Evolutionary conservation across 2,113 vertebrate species (phyloP).

Genomic region (Picathartes gymnocephalus): DNA sequence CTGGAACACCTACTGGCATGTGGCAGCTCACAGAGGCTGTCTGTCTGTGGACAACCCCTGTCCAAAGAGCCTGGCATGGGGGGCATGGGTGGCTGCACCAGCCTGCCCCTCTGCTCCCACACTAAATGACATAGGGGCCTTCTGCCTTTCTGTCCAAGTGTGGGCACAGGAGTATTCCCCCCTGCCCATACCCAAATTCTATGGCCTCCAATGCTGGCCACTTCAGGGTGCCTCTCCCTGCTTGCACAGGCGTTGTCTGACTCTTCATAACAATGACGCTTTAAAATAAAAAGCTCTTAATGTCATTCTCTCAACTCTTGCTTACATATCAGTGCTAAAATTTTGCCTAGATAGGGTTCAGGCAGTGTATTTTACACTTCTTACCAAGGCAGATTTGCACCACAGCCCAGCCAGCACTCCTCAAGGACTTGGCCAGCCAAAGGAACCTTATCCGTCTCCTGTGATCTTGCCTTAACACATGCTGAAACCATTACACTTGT

Average conservation of each 20-base stretch:
- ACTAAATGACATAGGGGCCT: rapidly evolving
- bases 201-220: rapidly evolving
- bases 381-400: background rate
- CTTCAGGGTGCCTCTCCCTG: background rate
- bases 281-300: background rate
- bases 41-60: rapidly evolving
- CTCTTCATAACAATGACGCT: background rate
- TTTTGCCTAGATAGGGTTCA: background rate
- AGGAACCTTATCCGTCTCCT: background rate
- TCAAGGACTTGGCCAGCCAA: background rate
- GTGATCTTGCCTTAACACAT: background rate
- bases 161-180: background rate
- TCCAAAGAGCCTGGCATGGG: rapidly evolving
- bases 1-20: background rate
- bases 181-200: background rate
- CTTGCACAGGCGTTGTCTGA: background rate
- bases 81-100: background rate
- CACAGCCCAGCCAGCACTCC: background rate
- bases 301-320: background rate
- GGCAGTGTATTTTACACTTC: background rate
- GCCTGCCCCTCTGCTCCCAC: background rate
- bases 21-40: background rate
- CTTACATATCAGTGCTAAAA: background rate
- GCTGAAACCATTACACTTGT: background rate
- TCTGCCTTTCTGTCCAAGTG: background rate